Conservation (phyloP, 2,888 invertebrate species). For the Branchellion lobata region DNA sequence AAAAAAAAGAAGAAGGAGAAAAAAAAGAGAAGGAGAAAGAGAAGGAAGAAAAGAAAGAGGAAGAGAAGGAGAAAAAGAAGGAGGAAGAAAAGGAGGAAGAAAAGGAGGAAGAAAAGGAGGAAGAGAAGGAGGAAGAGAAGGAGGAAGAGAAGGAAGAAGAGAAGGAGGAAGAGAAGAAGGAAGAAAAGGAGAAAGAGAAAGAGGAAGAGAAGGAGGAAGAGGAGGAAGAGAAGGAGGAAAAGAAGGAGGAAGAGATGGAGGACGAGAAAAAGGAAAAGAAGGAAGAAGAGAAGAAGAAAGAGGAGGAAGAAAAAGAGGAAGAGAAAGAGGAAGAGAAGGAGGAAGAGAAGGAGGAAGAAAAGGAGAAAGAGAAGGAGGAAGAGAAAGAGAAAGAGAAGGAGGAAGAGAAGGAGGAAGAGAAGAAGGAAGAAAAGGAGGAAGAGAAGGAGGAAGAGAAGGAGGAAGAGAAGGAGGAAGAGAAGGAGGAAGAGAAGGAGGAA, state of each 20-base stretch:
- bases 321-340: neutral
- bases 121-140: neutral
- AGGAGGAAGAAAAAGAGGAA: neutral
- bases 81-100: neutral
- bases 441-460: neutral
- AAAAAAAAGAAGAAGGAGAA: neutral
- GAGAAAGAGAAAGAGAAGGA: conserved; percentile 25
- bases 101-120: neutral
- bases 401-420: conserved; percentile 8
- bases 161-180: neutral
- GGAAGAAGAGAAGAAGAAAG: neutral
- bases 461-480: no score
- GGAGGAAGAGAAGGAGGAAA: neutral
- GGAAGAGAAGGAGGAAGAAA: neutral
- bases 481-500: neutral
- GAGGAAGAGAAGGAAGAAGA: neutral
- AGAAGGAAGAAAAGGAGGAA: neutral
- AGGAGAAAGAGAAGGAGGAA: no score
- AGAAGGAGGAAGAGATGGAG: no score
- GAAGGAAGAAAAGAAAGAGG: neutral
- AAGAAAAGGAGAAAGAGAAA: neutral
- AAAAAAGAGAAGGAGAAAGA: neutral
- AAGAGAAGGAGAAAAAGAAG: conserved; percentile 26
- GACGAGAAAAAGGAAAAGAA: no score
- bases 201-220: neutral